Evolutionary conservation across 2,888 invertebrate genomes (phyloP).

Genomic region (Thecophora atra): DNA sequence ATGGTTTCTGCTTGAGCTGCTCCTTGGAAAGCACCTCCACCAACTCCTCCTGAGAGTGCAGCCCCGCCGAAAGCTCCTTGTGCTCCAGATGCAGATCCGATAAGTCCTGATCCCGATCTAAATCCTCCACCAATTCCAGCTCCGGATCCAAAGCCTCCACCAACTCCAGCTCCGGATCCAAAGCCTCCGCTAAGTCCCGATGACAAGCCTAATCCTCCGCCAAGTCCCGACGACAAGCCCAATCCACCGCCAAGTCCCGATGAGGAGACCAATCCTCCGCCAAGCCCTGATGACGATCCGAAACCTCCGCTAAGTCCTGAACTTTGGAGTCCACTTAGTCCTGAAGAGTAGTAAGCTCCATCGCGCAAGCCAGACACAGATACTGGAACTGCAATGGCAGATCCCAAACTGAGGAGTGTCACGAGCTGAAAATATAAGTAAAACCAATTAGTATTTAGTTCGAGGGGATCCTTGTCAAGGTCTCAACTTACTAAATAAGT

Average conservation of each 20-base stretch:
- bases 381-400: constrained; percentile 50
- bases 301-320: no score
- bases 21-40: neutral
- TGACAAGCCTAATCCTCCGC: neutral
- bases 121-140: neutral
- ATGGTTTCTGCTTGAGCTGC: neutral
- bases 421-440: constrained; percentile 46
- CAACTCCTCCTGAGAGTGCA: neutral
- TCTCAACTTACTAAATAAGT: constrained; percentile 52
- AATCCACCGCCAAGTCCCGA: neutral
- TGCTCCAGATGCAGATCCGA: neutral
- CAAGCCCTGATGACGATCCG: neutral
- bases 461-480: neutral
- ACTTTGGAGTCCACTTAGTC: constrained; percentile 29
- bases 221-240: neutral
- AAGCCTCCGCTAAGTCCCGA: neutral
- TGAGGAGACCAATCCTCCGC: no score
- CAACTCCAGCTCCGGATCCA: neutral
- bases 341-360: constrained; percentile 27
- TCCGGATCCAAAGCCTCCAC: neutral
- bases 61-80: neutral
- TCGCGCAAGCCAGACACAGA: neutral
- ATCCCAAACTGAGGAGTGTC: constrained; percentile 44
- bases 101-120: neutral
- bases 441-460: neutral